Percentiles rank a stretch among this genome's conserved stretches.
Evolutionary conservation across 2,113 vertebrate species (phyloP).

Genomic region (Budorcas taxicolor): DNA sequence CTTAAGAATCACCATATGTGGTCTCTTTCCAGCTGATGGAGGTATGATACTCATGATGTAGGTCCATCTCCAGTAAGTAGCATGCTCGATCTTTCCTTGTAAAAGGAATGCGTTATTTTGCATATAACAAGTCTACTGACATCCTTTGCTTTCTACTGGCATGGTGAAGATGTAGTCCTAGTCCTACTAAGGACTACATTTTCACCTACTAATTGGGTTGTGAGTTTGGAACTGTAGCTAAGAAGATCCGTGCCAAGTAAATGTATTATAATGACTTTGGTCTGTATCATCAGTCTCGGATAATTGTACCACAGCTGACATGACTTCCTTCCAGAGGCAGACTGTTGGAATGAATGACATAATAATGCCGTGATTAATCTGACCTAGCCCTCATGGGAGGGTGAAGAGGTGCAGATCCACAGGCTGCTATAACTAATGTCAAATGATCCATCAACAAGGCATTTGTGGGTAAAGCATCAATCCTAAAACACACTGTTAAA

Average conservation of each 20-base stretch:
- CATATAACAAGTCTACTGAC: not conserved
- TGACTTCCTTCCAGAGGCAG: conserved; percentile 63
- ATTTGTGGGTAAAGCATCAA: not conserved
- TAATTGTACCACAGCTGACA: conserved; percentile 60
- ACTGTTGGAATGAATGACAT: conserved; percentile 43
- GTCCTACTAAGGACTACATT: not conserved
- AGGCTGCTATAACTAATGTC: not conserved
- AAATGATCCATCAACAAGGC: not conserved
- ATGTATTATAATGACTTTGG: not conserved
- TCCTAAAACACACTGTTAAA: not conserved
- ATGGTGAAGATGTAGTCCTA: not conserved
- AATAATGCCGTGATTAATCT: not conserved
- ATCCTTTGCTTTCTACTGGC: not conserved
- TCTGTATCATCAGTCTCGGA: conserved; percentile 49
- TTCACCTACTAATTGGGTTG: not conserved
- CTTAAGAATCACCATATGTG: not conserved
- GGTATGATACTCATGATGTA: not conserved
- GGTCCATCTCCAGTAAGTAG: not conserved
- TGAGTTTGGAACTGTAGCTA: not conserved
- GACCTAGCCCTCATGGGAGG: not conserved
- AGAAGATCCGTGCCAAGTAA: conserved; percentile 39
- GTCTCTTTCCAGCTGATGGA: not conserved
- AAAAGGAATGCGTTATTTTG: not conserved
- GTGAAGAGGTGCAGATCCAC: not conserved
- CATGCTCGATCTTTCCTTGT: not conserved